Evolutionary conservation across 2,113 vertebrate species (phyloP).

Genomic region (Lonchura striata): DNA sequence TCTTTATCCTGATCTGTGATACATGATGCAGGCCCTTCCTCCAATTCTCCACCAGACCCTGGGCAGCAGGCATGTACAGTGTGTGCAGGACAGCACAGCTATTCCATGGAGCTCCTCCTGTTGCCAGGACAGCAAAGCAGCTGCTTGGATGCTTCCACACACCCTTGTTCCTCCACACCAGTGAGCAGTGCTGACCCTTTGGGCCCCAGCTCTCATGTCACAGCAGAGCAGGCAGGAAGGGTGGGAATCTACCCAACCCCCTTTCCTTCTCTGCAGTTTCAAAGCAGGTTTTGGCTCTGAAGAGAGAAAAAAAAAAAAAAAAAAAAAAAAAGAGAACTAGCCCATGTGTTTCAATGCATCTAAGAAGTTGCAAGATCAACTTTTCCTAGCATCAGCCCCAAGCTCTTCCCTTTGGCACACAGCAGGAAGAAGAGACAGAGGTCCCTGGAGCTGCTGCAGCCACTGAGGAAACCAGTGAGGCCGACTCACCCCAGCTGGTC

Average conservation of each 20-base stretch:
- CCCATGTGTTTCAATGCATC: neutral
- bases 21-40: neutral
- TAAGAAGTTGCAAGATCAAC: neutral
- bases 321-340: neutral
- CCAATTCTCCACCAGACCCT: neutral
- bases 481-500: neutral
- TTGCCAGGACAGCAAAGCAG: neutral
- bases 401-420: neutral
- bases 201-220: neutral
- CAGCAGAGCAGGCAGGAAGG: neutral
- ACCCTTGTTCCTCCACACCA: neutral
- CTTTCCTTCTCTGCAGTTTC: neutral
- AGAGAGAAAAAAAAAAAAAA: neutral
- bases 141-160: neutral
- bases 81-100: neutral
- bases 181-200: neutral
- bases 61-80: neutral
- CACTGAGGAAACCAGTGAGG: neutral
- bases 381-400: neutral
- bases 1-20: neutral
- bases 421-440: neutral
- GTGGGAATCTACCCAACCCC: neutral
- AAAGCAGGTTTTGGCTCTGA: neutral
- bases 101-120: neutral
- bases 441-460: neutral